phyloP scores from a whole-genome alignment of 92 coral and sea anemone species.

The Phymanthus crucifer region DNA sequence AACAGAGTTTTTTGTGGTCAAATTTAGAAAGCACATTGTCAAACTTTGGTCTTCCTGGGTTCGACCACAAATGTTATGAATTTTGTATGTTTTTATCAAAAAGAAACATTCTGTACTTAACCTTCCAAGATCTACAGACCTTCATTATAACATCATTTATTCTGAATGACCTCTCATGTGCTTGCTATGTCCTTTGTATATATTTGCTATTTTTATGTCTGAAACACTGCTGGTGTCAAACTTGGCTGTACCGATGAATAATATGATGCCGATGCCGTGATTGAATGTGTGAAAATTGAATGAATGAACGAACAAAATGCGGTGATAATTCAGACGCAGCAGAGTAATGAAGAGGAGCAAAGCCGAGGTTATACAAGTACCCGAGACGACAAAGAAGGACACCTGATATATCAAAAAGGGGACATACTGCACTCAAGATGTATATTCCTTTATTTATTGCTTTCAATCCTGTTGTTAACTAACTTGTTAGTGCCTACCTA shows the following conservation, averaged over 20 bases:
- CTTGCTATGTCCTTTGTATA: constrained; percentile 91
- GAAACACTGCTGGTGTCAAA: constrained; percentile 61
- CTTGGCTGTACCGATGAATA: constrained; percentile 56
- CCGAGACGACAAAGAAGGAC: constrained; percentile 98
- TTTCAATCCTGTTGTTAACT: constrained; percentile 1
- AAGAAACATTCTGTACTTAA: background rate
- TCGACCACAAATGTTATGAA: background rate
- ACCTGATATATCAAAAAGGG: constrained; percentile 91
- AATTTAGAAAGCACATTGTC: background rate
- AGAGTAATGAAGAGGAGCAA: constrained; percentile 67
- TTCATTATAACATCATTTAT: constrained; percentile 14
- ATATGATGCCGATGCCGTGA: constrained; percentile 65
- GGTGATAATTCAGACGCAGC: constrained; percentile 72
- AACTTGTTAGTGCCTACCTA: constrained; percentile 1
- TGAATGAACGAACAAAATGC: constrained; percentile 64
- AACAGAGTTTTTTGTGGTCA: background rate
- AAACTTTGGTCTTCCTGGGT: background rate
- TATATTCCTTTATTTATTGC: constrained; percentile 35
- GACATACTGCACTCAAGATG: constrained; percentile 99
- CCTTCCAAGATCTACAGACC: constrained; percentile 25
- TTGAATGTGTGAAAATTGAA: constrained; percentile 69
- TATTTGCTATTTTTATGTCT: constrained; percentile 88
- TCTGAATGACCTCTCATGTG: constrained; percentile 71
- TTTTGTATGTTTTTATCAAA: background rate
- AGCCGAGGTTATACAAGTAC: constrained; percentile 77